phyloP scores from a whole-genome alignment of 2,888 invertebrate genomes.

The Mythimna loreyi region DNA sequence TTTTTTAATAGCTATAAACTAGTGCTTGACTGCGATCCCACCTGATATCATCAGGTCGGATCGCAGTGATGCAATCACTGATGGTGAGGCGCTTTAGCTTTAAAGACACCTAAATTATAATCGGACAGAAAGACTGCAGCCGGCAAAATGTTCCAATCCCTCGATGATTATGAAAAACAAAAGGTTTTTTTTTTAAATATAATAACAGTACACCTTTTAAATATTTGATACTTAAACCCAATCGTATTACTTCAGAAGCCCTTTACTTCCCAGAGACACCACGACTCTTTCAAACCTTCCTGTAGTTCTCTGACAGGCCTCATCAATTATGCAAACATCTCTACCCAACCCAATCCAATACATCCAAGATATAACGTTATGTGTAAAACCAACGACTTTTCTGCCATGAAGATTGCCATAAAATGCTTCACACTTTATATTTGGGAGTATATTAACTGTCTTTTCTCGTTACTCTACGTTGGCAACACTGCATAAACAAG shows the following conservation, averaged over 20 bases:
- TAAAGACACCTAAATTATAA: too few relatives aligned
- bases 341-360: background rate
- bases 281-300: too few relatives aligned
- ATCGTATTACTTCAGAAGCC: too few relatives aligned
- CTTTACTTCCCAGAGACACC: too few relatives aligned
- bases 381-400: background rate
- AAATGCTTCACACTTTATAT: conserved; percentile 27
- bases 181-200: background rate
- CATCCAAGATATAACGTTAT: background rate
- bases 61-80: too few relatives aligned
- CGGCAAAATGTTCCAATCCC: too few relatives aligned
- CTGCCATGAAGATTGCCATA: conserved; percentile 3
- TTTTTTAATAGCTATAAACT: too few relatives aligned
- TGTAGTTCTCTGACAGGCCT: background rate
- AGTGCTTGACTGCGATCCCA: too few relatives aligned
- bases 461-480: conserved; percentile 7
- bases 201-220: conserved; percentile 8
- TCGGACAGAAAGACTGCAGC: too few relatives aligned
- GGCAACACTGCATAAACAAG: conserved; percentile 53
- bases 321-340: background rate
- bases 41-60: too few relatives aligned
- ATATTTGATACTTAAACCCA: conserved; percentile 1
- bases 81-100: too few relatives aligned
- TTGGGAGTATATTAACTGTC: conserved; percentile 34
- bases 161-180: conserved; percentile 14